These are phyloP conservation scores for Digitonthophagus gazella DNA, from an alignment of 2,888 invertebrate species.

Conservation along the genomic window DNA sequence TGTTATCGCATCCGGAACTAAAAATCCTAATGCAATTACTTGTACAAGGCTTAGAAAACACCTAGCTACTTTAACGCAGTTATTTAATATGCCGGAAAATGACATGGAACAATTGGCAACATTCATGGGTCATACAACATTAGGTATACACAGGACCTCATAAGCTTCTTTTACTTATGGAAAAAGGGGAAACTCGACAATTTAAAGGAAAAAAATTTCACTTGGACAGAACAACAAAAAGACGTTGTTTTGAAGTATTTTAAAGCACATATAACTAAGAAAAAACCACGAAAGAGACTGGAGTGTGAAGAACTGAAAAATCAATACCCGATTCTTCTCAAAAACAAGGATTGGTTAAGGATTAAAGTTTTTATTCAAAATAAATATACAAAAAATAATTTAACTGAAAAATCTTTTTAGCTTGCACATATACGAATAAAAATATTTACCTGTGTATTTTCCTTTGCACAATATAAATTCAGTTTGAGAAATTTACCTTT, in stretches of 20 bases:
- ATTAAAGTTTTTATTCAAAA: slow-evolving; percentile 28
- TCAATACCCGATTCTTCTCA: slow-evolving; percentile 12
- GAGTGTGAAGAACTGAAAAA: slow-evolving; percentile 14
- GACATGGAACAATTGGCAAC: slow-evolving; percentile 35
- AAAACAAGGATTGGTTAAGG: slow-evolving; percentile 25
- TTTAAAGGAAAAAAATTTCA: slow-evolving; percentile 30
- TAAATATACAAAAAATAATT: slow-evolving; percentile 22
- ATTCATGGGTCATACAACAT: slow-evolving; percentile 36
- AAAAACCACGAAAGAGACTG: slow-evolving; percentile 2
- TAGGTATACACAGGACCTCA: slow-evolving; percentile 28
- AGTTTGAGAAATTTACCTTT: too few relatives aligned
- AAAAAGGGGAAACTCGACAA: slow-evolving; percentile 29
- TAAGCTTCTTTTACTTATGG: slow-evolving; percentile 33
- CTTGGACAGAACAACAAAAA: slow-evolving; percentile 18
- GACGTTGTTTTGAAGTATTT: slow-evolving; percentile 1
- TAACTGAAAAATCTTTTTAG: too few relatives aligned
- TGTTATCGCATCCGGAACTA: slow-evolving; percentile 29
- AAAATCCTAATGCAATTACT: slow-evolving; percentile 30
- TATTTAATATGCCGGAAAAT: slow-evolving; percentile 31
- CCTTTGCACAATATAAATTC: too few relatives aligned
- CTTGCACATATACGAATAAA: too few relatives aligned
- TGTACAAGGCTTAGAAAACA: slow-evolving; percentile 34
- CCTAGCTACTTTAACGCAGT: slow-evolving; percentile 34
- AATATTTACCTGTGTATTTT: too few relatives aligned
- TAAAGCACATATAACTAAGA: slow-evolving; percentile 4